A percentile compares a stretch with the other conserved stretches of the same genome.
Conservation (phyloP, 2,113 vertebrate genomes). For the Pseudorasbora parva region DNA sequence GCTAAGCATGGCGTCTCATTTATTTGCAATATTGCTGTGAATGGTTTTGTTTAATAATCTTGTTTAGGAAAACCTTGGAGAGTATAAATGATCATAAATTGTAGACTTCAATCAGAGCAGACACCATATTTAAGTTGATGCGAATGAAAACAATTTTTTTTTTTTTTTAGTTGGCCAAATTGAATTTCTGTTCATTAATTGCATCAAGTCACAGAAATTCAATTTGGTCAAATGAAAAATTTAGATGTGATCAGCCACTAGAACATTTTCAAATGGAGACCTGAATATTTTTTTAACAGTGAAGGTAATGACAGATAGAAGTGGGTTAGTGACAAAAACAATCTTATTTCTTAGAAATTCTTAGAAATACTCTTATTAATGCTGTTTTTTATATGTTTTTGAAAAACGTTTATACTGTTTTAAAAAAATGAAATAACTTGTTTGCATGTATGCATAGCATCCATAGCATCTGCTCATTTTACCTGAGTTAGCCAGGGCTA, state of each 20-base stretch:
- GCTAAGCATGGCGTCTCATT: not conserved
- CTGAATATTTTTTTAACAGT: no score
- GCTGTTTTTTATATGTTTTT: not conserved
- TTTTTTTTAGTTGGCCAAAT: no score
- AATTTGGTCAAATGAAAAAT: no score
- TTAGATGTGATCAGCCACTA: no score
- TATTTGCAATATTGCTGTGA: not conserved
- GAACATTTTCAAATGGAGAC: no score
- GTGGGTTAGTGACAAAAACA: not conserved
- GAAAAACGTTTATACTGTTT: not conserved
- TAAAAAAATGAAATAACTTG: not conserved
- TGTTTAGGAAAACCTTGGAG: not conserved
- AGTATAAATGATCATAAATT: not conserved
- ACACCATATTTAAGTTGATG: not conserved
- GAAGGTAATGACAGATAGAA: not conserved
- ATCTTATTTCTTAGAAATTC: not conserved
- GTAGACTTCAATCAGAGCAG: not conserved
- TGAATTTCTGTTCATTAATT: no score
- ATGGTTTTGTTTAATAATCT: not conserved
- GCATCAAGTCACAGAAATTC: no score
- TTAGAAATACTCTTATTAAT: not conserved
- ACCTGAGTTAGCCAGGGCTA: conserved; percentile 99
- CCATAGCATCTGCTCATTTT: conserved; percentile 53
- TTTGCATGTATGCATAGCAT: no score
- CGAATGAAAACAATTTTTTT: not conserved